Conservation (phyloP, 2,888 invertebrate species). For the Machimus rusticus region DNA sequence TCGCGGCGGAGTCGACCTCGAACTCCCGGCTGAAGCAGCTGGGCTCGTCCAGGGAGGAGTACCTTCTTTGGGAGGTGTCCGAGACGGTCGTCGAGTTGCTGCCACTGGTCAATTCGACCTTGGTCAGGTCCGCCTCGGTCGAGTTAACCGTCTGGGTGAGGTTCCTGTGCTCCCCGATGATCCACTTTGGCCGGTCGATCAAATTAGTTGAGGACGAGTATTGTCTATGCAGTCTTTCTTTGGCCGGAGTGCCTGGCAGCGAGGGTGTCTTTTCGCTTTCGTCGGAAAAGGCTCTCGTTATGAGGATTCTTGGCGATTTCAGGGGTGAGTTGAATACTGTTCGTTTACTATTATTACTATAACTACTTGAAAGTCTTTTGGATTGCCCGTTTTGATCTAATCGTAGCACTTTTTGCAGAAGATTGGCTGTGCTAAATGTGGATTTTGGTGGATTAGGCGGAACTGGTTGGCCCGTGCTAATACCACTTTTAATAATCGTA, state of each 20-base stretch:
- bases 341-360: conserved; percentile 49
- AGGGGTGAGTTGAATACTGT: conserved; percentile 55
- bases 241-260: conserved; percentile 56
- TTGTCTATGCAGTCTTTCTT: conserved; percentile 56
- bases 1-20: conserved; percentile 50
- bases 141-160: not conserved
- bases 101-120: conserved; percentile 55
- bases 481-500: conserved; percentile 9
- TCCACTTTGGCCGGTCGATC: conserved; percentile 58
- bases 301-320: conserved; percentile 74
- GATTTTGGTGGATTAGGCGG: not conserved
- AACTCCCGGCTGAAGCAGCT: conserved; percentile 56
- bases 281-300: conserved; percentile 77
- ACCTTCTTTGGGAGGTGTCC: conserved; percentile 59
- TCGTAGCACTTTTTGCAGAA: conserved; percentile 66
- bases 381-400: conserved; percentile 58
- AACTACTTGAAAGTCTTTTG: conserved; percentile 50
- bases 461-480: not conserved
- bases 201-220: conserved; percentile 62
- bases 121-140: conserved; percentile 50
- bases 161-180: conserved; percentile 53
- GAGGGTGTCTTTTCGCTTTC: conserved; percentile 71
- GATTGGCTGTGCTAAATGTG: conserved; percentile 42
- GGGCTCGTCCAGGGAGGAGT: conserved; percentile 59
- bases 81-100: conserved; percentile 64